These are phyloP conservation scores for Eumeta japonica DNA, from an alignment of 1,140 invertebrate species.

Conservation along the genomic window DNA sequence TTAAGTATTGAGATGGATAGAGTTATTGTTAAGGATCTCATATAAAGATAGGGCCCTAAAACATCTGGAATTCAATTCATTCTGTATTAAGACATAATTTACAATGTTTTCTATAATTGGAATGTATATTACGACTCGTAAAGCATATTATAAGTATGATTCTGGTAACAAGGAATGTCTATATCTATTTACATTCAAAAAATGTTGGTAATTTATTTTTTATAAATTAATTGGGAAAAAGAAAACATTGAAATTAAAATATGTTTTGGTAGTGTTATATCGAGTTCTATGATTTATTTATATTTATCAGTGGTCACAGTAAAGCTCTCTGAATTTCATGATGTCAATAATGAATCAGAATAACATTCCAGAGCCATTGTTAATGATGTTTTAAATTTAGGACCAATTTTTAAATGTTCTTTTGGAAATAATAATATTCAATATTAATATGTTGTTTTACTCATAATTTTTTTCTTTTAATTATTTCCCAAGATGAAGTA, in stretches of 20 bases:
- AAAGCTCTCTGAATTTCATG: not conserved
- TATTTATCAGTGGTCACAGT: not conserved
- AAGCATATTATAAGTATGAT: too few relatives aligned
- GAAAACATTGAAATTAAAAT: too few relatives aligned
- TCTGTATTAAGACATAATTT: too few relatives aligned
- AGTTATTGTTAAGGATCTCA: slow-evolving; percentile 56
- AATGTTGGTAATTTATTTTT: slow-evolving; percentile 28
- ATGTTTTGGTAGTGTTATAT: not conserved
- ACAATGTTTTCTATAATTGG: too few relatives aligned
- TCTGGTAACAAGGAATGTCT: too few relatives aligned
- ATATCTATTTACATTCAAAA: too few relatives aligned
- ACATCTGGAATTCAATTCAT: slow-evolving; percentile 49
- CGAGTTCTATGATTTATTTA: not conserved
- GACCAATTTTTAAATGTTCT: slow-evolving; percentile 56
- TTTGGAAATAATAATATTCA: slow-evolving; percentile 53
- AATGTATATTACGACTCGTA: too few relatives aligned
- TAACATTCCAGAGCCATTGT: slow-evolving; percentile 56
- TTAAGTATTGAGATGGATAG: slow-evolving; percentile 16
- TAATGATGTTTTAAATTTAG: slow-evolving; percentile 55
- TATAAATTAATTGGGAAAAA: slow-evolving; percentile 17
- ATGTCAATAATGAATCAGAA: too few relatives aligned
- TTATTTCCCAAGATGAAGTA: too few relatives aligned
- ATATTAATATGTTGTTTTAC: not conserved
- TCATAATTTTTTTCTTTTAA: too few relatives aligned
- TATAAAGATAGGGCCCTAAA: slow-evolving; percentile 37